Percentiles rank a stretch among this genome's conserved stretches.
Evolutionary conservation across 2,888 invertebrate species (phyloP).

Genomic region (Tortricodes alternella): DNA sequence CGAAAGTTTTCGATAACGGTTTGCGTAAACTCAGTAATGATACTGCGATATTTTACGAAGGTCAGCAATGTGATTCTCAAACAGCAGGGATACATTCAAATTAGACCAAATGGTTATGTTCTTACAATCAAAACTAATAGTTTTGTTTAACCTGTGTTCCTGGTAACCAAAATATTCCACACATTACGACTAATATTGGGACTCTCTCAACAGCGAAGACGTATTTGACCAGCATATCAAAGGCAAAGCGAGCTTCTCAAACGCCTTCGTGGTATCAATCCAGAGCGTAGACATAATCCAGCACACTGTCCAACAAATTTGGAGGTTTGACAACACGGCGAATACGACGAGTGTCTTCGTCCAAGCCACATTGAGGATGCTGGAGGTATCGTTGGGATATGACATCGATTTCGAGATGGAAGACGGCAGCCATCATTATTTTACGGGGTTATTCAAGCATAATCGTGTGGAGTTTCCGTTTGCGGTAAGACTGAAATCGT

Average conservation of each 20-base stretch:
- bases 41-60: too few relatives aligned
- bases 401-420: conserved; percentile 8
- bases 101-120: too few relatives aligned
- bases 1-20: too few relatives aligned
- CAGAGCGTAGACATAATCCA: conserved; percentile 50
- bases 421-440: conserved; percentile 10
- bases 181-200: background rate
- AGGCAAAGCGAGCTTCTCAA: conserved; percentile 48
- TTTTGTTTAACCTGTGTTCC: too few relatives aligned
- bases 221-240: conserved; percentile 40
- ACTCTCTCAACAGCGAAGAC: conserved; percentile 43
- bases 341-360: conserved; percentile 14
- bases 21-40: too few relatives aligned
- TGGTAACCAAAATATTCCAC: too few relatives aligned
- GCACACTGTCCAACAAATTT: conserved; percentile 50
- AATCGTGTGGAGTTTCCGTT: conserved; percentile 17
- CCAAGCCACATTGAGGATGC: conserved; percentile 14
- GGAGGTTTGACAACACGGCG: conserved; percentile 42
- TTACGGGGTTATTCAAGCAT: conserved; percentile 14
- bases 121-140: too few relatives aligned
- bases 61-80: too few relatives aligned
- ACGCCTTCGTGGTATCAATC: conserved; percentile 61
- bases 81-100: too few relatives aligned
- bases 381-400: conserved; percentile 10
- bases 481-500: conserved; percentile 5